Conservation (phyloP, 1,140 invertebrate genomes). For the Adelges cooleyi region DNA sequence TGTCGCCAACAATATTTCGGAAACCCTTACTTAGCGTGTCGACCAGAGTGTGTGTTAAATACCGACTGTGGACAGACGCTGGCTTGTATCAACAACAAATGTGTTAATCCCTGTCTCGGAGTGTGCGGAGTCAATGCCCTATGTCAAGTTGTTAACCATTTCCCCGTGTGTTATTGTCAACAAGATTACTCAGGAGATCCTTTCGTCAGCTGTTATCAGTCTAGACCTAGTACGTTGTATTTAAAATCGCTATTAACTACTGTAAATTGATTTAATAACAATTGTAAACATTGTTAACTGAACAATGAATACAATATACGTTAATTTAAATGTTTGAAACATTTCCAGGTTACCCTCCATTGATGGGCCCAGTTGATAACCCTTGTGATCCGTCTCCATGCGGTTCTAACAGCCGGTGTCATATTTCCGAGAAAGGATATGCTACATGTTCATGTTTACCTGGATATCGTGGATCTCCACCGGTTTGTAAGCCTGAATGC, state of each 20-base stretch:
- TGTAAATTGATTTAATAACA: too few relatives aligned
- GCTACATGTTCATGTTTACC: conserved; percentile 69
- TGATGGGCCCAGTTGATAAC: conserved; percentile 34
- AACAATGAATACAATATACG: background rate
- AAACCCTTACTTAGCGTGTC: conserved; percentile 56
- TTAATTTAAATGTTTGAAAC: background rate
- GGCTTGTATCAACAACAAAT: conserved; percentile 67
- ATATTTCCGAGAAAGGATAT: conserved; percentile 54
- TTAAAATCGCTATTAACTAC: too few relatives aligned
- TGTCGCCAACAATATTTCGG: conserved; percentile 51
- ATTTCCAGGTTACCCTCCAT: conserved; percentile 29
- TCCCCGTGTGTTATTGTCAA: conserved; percentile 65
- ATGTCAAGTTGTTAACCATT: conserved; percentile 64
- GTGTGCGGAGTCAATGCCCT: conserved; percentile 63
- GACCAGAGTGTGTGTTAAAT: conserved; percentile 66
- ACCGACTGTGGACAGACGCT: conserved; percentile 55
- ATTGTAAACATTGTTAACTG: background rate
- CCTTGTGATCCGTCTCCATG: conserved; percentile 57
- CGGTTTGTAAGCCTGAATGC: conserved; percentile 67
- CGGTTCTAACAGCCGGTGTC: conserved; percentile 64
- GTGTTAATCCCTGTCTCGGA: conserved; percentile 61
- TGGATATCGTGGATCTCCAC: conserved; percentile 62
- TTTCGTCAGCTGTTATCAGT: conserved; percentile 56
- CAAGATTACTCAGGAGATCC: conserved; percentile 62
- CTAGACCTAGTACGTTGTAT: conserved; percentile 36